These are phyloP conservation scores for Alligator mississippiensis DNA, from an alignment of 2,113 vertebrate species.

Conservation along the genomic window DNA sequence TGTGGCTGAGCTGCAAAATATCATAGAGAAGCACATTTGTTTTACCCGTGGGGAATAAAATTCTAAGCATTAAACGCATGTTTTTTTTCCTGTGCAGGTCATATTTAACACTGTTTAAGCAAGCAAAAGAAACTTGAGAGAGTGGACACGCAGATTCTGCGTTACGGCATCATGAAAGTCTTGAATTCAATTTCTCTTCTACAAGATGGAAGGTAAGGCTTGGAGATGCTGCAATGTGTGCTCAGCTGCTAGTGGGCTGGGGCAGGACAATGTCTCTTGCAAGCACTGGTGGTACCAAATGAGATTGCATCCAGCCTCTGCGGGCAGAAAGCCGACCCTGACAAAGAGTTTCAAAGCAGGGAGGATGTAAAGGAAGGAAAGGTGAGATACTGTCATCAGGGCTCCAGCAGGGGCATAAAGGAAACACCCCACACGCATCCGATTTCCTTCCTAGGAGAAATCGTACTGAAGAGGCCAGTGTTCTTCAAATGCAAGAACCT, in stretches of 20 bases:
- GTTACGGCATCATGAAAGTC: not conserved
- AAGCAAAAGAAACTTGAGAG: not conserved
- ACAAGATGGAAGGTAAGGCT: not conserved
- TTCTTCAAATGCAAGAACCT: not conserved
- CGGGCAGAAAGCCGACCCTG: not conserved
- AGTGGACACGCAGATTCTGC: not conserved
- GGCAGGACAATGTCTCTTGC: not conserved
- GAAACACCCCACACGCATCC: not conserved
- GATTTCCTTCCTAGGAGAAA: not conserved
- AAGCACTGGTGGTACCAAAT: not conserved
- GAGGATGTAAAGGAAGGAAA: not conserved
- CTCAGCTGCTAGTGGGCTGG: not conserved
- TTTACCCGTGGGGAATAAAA: not conserved
- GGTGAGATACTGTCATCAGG: not conserved
- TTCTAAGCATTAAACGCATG: fast-evolving
- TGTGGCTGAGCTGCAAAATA: conserved; percentile 90
- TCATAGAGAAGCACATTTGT: not conserved
- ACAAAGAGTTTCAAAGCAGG: not conserved
- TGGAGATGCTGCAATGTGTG: not conserved
- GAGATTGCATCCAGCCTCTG: not conserved
- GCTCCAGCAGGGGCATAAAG: not conserved
- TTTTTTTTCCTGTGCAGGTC: not conserved
- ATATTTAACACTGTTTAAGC: fast-evolving
- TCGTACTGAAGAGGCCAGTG: not conserved
- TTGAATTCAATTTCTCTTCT: not conserved